Base-by-base conservation (phyloP, 1,140 invertebrate genomes). In the Drosophila paulistorum region DNA sequence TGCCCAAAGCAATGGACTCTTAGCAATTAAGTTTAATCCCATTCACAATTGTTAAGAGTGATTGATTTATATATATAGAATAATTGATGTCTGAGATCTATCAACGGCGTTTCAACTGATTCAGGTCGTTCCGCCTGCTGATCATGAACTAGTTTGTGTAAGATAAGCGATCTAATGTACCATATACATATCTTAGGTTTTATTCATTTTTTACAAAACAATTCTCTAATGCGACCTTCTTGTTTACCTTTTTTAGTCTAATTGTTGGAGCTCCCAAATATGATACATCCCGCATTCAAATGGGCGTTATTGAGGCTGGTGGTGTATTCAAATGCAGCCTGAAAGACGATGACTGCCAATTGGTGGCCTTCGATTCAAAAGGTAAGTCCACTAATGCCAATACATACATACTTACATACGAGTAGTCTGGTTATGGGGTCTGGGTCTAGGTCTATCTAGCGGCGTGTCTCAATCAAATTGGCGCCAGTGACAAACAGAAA, bases 201-300 rank as follows among this genome's bases (percentile, higher is more conserved):
- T 26, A 17, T 17, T 17, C 17, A 17, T 17, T 17, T 17, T 17
- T 17, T 17, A 17, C 17, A 17, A 17, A 17, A 17, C 1, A 1
- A 11, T 11, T 55, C 3, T 23, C 3, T 23, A 11, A 11, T 45
- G 41, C 10, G 39, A 41, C 9, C 4, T 63, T 33, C 48, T 48
- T 9, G 71, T 55, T 14, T 66, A 4, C 30, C 9, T 54, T 11
- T 75, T 87, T 62, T 78, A 97, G 96, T 94, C 93, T 97, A 61
- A 92, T 97, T 39, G 95, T 97, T 10, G 97, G 97, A 30, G 96
- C 97, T 5, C 97, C 97, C 13, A 93, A 94, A 87, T 95, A 95
- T 1, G 93, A 96, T 81, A 96, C 96, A 10, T 74, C 91, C 6
- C 94, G 95, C 67, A 86, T 75, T 64, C 92, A 92, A 69, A 92